Conservation (phyloP, 2,797 vertebrate genomes). For the Labeo calbasu region DNA sequence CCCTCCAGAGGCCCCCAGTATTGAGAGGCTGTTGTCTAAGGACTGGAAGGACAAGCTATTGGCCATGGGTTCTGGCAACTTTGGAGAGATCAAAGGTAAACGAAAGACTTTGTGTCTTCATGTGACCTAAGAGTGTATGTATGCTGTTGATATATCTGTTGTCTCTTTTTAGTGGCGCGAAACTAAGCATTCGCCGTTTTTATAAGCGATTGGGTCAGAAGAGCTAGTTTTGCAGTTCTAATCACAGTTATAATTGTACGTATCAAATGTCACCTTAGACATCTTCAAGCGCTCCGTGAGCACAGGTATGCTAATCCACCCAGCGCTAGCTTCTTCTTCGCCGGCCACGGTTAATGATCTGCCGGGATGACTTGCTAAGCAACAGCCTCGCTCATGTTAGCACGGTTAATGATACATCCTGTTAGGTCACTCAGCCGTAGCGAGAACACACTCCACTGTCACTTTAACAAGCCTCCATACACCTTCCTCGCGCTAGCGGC, state of each 20-base stretch:
- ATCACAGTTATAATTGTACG: not conserved
- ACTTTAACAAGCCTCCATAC: conserved; percentile 44
- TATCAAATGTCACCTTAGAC: conserved; percentile 27
- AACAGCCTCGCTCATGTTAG: conserved; percentile 31
- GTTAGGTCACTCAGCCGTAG: conserved; percentile 49
- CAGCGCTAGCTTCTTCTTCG: conserved; percentile 19
- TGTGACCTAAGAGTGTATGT: conserved; percentile 14
- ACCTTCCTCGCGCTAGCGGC: conserved; percentile 43
- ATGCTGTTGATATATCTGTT: conserved; percentile 13
- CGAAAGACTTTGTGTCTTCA: conserved; percentile 16
- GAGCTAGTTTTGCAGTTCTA: not conserved
- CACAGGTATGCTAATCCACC: conserved; percentile 28
- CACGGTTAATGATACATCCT: conserved; percentile 53
- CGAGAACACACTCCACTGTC: conserved; percentile 33
- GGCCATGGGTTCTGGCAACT: conserved; percentile 98
- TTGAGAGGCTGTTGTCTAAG: conserved; percentile 98
- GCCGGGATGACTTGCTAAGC: conserved; percentile 30
- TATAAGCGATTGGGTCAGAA: not conserved
- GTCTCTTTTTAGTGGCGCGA: not conserved
- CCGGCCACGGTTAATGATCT: conserved; percentile 50
- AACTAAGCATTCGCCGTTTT: not conserved
- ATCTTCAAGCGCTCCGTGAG: not conserved
- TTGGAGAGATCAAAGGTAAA: conserved; percentile 98
- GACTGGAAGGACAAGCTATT: conserved; percentile 99
- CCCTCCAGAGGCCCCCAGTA: conserved; percentile 93